These are phyloP conservation scores for Meteorus cinctellus DNA, from an alignment of 2,888 invertebrate species.

Conservation along the genomic window DNA sequence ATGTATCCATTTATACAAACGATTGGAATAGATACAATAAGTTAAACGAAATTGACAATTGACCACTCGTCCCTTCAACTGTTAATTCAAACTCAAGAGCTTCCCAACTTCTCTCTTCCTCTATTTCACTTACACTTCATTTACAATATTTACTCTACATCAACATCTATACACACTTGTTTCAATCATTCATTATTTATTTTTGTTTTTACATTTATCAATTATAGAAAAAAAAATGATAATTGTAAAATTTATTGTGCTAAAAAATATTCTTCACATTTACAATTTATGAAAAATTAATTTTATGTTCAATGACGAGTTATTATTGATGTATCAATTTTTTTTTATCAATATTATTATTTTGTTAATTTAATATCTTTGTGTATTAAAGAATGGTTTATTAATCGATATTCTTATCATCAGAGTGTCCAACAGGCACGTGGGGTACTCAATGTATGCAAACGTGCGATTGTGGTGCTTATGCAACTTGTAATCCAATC, in stretches of 20 bases:
- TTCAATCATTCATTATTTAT: neutral
- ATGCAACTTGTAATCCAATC: slow-evolving; percentile 78
- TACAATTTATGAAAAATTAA: too few relatives aligned
- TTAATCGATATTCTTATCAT: slow-evolving; percentile 9
- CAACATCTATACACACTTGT: neutral
- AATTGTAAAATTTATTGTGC: neutral
- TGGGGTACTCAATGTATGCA: slow-evolving; percentile 86
- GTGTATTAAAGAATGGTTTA: neutral
- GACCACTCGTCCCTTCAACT: slow-evolving; percentile 45
- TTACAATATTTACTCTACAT: neutral
- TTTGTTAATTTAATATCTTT: too few relatives aligned
- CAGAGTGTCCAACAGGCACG: slow-evolving; percentile 80
- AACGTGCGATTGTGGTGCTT: slow-evolving; percentile 78
- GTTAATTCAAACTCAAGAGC: slow-evolving; percentile 30
- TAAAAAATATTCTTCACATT: neutral
- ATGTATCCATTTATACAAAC: slow-evolving; percentile 3
- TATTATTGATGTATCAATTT: too few relatives aligned
- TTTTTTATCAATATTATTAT: too few relatives aligned
- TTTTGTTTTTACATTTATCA: neutral
- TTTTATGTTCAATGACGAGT: too few relatives aligned
- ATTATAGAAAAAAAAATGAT: neutral
- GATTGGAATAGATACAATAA: slow-evolving; percentile 42
- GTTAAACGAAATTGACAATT: slow-evolving; percentile 47
- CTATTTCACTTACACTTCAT: neutral
- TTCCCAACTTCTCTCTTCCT: slow-evolving; percentile 38